Evolutionary conservation across 2,888 invertebrate genomes (phyloP).

Genomic region (Esperia sulphurella): DNA sequence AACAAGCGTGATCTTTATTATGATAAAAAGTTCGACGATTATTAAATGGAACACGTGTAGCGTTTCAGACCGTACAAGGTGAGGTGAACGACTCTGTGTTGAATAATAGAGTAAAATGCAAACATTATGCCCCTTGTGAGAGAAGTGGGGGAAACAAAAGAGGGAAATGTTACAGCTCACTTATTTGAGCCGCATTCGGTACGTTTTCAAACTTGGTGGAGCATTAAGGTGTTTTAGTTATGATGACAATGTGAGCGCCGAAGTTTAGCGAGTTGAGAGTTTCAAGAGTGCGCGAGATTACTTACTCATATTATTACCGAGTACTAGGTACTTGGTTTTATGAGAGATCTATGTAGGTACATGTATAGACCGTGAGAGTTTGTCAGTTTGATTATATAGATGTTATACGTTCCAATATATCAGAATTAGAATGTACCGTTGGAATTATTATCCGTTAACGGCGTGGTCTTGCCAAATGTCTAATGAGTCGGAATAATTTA

Average conservation of each 20-base stretch:
- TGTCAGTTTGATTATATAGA: conserved; percentile 12
- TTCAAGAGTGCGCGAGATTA: conserved; percentile 46
- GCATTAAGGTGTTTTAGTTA: no score
- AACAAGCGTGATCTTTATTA: conserved; percentile 21
- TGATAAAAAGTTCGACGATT: conserved; percentile 24
- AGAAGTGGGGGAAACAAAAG: conserved; percentile 31
- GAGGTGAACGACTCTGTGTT: conserved; percentile 54
- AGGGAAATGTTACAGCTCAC: conserved; percentile 16
- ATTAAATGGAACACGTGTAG: conserved; percentile 41
- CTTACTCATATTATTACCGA: conserved; percentile 17
- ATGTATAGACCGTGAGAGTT: background rate
- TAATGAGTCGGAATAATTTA: no score
- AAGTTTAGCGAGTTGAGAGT: conserved; percentile 14
- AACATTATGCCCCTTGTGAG: conserved; percentile 31
- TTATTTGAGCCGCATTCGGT: background rate
- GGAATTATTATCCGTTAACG: no score
- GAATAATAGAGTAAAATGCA: conserved; percentile 32
- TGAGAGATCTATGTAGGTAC: background rate
- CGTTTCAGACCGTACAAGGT: conserved; percentile 36
- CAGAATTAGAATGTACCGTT: no score
- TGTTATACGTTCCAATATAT: no score
- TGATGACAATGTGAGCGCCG: no score
- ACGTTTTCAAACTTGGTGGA: conserved; percentile 8
- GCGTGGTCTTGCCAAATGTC: no score
- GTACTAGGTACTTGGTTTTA: background rate